Evolutionary conservation across 1,140 invertebrate genomes (phyloP).

Genomic region (Sycophaga agraensis): DNA sequence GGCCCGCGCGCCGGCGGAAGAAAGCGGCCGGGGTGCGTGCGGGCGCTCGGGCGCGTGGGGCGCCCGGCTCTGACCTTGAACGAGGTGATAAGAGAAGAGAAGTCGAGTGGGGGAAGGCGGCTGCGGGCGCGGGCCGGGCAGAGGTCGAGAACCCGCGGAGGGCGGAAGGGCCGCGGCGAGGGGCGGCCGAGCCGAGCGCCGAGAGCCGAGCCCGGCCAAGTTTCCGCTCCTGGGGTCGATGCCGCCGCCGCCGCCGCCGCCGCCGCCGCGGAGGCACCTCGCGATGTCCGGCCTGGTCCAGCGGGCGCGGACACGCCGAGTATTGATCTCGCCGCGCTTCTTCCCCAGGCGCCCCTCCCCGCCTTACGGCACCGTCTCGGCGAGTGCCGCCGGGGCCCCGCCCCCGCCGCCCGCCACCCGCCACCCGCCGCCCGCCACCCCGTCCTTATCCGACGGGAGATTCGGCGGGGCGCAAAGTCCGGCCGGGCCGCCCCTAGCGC

Average conservation of each 20-base stretch:
- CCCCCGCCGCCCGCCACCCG: conserved; percentile 41
- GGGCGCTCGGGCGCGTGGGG: conserved; percentile 22
- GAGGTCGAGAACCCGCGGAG: conserved; percentile 18
- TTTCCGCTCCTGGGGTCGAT: conserved; percentile 28
- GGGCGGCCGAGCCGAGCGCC: not conserved
- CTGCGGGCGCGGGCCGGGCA: not conserved
- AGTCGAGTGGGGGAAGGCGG: not conserved
- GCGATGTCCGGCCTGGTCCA: conserved; percentile 57
- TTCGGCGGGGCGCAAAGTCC: too few relatives aligned
- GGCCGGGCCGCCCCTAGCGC: too few relatives aligned
- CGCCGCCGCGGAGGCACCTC: conserved; percentile 38
- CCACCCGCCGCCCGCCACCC: too few relatives aligned
- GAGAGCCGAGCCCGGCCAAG: conserved; percentile 1
- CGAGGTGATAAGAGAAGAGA: conserved; percentile 26
- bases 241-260: not conserved
- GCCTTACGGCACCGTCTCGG: too few relatives aligned
- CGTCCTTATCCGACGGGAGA: conserved; percentile 30
- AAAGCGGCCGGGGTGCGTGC: too few relatives aligned
- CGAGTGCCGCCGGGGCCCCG: too few relatives aligned
- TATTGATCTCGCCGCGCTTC: conserved; percentile 57
- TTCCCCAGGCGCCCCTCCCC: too few relatives aligned
- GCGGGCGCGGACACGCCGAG: conserved; percentile 53
- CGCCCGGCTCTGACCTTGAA: conserved; percentile 23
- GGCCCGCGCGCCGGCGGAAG: too few relatives aligned
- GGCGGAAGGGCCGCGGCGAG: not conserved